Conservation (phyloP, 2,113 vertebrate species). For the Pleuronectes platessa region DNA sequence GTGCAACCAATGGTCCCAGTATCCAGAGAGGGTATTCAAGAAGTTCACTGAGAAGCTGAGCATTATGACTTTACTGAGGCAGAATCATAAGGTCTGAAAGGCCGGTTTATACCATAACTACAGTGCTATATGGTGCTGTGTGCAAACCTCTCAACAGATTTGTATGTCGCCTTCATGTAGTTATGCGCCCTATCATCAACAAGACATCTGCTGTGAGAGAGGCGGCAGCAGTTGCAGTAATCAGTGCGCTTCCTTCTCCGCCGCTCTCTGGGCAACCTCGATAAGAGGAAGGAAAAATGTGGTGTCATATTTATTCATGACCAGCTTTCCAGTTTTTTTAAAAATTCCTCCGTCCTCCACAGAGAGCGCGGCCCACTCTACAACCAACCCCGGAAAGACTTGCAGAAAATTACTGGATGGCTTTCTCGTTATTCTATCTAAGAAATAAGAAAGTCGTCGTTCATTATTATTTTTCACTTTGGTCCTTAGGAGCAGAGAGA, state of each 20-base stretch:
- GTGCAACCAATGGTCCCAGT: not conserved
- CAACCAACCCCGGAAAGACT: conserved; percentile 29
- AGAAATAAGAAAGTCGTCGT: conserved; percentile 45
- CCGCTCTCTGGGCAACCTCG: conserved; percentile 75
- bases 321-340: conserved; percentile 66
- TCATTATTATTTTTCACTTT: conserved; percentile 56
- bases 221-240: conserved; percentile 67
- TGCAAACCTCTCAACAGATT: conserved; percentile 55
- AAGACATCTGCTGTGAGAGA: conserved; percentile 76
- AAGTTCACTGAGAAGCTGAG: conserved; percentile 25
- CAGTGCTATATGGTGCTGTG: conserved; percentile 18
- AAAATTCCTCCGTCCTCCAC: conserved; percentile 51
- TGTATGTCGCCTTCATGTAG: conserved; percentile 67
- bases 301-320: conserved; percentile 81
- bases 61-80: conserved; percentile 43
- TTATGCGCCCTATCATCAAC: conserved; percentile 73
- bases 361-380: conserved; percentile 42
- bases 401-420: conserved; percentile 54
- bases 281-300: conserved; percentile 76
- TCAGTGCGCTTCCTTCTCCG: conserved; percentile 70
- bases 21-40: conserved; percentile 14
- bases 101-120: conserved; percentile 29
- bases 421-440: conserved; percentile 62
- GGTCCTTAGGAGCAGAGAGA: conserved; percentile 24
- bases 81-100: conserved; percentile 51